These are phyloP conservation scores for Drosophila pseudotalamancana DNA, from an alignment of 2,888 invertebrate genomes.

Conservation along the genomic window DNA sequence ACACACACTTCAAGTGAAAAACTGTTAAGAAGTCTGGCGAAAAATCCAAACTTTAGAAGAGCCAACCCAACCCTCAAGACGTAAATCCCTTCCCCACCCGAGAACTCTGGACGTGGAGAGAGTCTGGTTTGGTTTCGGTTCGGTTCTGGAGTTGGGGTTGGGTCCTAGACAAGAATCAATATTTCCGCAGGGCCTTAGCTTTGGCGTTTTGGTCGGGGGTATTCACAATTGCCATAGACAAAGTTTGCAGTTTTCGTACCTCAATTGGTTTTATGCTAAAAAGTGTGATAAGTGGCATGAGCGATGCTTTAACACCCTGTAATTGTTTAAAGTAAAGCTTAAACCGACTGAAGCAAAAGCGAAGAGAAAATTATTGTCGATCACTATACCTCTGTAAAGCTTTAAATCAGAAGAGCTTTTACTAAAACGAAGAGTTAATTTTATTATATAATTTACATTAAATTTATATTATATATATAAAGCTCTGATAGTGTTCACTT, in stretches of 20 bases:
- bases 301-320: conserved; percentile 5
- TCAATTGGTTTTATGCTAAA: conserved; percentile 57
- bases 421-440: no score
- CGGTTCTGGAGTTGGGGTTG: background rate
- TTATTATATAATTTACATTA: no score
- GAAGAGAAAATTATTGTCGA: no score
- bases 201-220: no score
- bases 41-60: conserved; percentile 59
- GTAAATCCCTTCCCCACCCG: background rate
- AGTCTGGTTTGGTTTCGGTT: background rate
- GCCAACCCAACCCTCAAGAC: background rate
- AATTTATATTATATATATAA: no score
- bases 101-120: no score
- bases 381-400: no score
- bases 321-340: background rate
- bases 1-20: conserved; percentile 70
- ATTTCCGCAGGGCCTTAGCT: conserved; percentile 60
- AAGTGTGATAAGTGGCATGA: background rate
- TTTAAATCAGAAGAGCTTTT: no score
- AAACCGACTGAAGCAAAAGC: no score
- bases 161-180: conserved; percentile 65
- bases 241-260: conserved; percentile 70
- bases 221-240: conserved; percentile 42
- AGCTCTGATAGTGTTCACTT: no score
- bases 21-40: conserved; percentile 59